Base-by-base conservation (phyloP, 2,888 invertebrate species). In the Drepana falcataria region DNA sequence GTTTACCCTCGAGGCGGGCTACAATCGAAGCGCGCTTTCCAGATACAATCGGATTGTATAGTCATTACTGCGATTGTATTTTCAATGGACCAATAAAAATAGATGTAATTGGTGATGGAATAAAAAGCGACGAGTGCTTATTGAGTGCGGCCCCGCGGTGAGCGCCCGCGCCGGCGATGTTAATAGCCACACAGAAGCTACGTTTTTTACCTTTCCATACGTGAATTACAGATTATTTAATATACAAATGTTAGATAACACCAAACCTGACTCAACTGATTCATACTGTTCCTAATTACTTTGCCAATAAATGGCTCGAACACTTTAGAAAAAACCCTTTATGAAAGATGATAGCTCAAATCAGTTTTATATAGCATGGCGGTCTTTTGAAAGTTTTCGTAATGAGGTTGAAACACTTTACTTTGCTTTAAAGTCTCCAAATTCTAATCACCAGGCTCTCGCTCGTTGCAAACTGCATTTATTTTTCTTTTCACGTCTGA, bases 21-120 rank as follows among this genome's bases (percentile, higher is more conserved):
- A 75, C 68, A 73, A 73, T 69, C 65, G 71, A 75, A 70, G 76
- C 73, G 75, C 67, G 73, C 63, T 61, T 65, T 60, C 67, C 65
- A 68, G 64, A 64, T 71, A 79, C 77, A 83, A 83, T 82, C 77
- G 73, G 76, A 81, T 81, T 78, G 79, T 79, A 63, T 67, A 79
- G 75, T 75, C 70, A 79, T 80, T 83, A 81, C 73, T 75, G 74
- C 72, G 78, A 81, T 81, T 81, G 78, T 79, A 70, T 80, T 78
- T 81, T 80, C 78, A 85, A 85, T 82, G 69, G 79, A 73, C 68
- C 75, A 77, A 80, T 82, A 80, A 80, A 84, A 84, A 81, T 79
- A 81, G 73, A 77, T 75, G 79, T 85, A 85, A 86, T 85, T 87
- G 81, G 79, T 77, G 68, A 75, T 71, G 75, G 73, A 72, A 77